phyloP scores from a whole-genome alignment of 2,888 invertebrate species.

The Ochropleura plecta region DNA sequence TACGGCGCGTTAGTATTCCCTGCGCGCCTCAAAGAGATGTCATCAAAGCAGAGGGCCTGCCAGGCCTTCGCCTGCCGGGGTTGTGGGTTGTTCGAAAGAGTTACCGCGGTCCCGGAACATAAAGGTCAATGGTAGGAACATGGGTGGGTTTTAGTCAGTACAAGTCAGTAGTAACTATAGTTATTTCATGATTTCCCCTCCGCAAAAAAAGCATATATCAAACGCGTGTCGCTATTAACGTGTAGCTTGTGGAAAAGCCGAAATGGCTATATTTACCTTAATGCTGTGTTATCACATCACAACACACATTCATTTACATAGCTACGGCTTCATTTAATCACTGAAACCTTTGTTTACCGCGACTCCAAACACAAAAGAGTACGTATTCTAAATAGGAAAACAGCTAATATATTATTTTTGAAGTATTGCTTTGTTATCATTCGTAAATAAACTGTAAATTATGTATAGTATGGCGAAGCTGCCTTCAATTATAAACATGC shows the following conservation, averaged over 20 bases:
- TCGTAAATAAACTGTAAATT: neutral
- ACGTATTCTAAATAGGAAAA: slow-evolving; percentile 7
- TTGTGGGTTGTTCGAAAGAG: too few species aligned
- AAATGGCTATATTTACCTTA: neutral
- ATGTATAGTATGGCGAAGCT: neutral
- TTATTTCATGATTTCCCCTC: too few species aligned
- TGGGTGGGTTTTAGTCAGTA: too few species aligned
- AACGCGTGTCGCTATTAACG: neutral
- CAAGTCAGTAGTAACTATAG: too few species aligned
- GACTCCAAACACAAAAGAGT: slow-evolving; percentile 18
- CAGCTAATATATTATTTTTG: neutral
- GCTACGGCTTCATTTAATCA: slow-evolving; percentile 17
- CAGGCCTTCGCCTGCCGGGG: too few species aligned
- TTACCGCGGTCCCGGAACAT: too few species aligned
- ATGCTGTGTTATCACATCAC: too few species aligned
- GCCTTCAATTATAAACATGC: neutral
- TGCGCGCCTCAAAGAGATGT: too few species aligned
- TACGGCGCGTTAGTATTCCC: too few species aligned
- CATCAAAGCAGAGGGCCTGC: too few species aligned
- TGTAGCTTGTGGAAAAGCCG: neutral
- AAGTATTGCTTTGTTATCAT: neutral
- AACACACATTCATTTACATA: slow-evolving; percentile 9
- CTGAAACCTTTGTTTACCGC: slow-evolving; percentile 5
- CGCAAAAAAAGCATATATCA: too few species aligned
- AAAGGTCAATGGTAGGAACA: too few species aligned